Percentiles rank a stretch among this genome's conserved stretches.
phyloP scores from a whole-genome alignment of 2,113 vertebrate species.

The Sakesphorus luctuosus region DNA sequence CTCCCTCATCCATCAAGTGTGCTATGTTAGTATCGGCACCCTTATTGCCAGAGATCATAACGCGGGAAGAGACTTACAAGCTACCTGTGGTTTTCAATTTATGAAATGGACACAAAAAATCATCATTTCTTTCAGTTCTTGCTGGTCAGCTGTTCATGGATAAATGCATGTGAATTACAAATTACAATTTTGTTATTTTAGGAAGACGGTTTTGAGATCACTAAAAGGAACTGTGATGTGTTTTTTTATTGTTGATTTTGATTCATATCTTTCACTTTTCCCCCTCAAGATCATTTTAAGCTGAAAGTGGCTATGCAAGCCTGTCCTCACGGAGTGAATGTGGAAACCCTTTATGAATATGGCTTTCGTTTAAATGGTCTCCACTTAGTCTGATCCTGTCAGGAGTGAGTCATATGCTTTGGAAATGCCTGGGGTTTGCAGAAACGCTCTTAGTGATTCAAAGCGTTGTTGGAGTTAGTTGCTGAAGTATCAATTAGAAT shows the following conservation, averaged over 20 bases:
- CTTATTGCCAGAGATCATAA: not conserved
- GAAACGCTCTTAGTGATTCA: not conserved
- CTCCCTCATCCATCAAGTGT: not conserved
- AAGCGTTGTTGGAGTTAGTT: not conserved
- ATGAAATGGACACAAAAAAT: not conserved
- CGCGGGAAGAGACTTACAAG: not conserved
- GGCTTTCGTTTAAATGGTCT: not conserved
- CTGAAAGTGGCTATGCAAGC: not conserved
- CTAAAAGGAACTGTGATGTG: not conserved
- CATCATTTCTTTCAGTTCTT: not conserved
- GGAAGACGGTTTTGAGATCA: constrained; percentile 27
- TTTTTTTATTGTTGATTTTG: not conserved
- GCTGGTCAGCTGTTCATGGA: constrained; percentile 15
- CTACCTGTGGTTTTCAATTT: constrained; percentile 15
- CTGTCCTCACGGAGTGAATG: not conserved
- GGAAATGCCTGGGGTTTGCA: not conserved
- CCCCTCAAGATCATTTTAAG: not conserved
- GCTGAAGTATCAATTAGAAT: not conserved
- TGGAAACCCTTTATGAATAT: not conserved
- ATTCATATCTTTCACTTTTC: not conserved
- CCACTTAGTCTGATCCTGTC: constrained; percentile 14
- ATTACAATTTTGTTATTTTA: not conserved
- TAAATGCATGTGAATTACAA: not conserved
- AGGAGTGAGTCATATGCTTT: constrained; percentile 46
- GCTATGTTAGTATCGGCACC: not conserved